These are phyloP conservation scores for Strigamia maritima DNA, from an alignment of 2,888 invertebrate species.

Conservation along the genomic window DNA sequence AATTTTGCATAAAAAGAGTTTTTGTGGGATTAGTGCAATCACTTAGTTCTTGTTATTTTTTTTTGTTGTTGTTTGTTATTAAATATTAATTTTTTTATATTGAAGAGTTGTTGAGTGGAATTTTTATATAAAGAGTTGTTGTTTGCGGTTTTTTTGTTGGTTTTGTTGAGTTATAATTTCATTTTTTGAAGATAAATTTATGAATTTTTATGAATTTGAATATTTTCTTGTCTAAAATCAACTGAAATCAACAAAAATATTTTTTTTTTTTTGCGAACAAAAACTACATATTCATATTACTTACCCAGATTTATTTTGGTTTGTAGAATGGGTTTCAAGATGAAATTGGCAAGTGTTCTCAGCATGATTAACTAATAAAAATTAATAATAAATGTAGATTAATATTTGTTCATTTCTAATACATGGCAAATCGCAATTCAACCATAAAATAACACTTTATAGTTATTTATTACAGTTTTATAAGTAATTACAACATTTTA, in stretches of 20 bases:
- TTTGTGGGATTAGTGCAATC: neutral
- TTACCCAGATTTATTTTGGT: neutral
- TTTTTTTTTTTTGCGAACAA: neutral
- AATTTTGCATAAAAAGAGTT: neutral
- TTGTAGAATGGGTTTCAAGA: neutral
- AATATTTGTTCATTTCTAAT: no score
- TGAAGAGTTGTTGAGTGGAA: no score
- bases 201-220: no score
- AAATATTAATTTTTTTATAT: neutral
- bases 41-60: neutral
- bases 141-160: neutral
- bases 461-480: no score
- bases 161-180: neutral
- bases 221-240: no score
- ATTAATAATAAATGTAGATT: neutral
- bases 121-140: neutral
- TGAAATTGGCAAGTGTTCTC: neutral
- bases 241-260: neutral
- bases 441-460: no score
- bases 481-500: no score
- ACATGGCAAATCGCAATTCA: no score
- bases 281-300: neutral
- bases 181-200: no score
- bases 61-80: neutral
- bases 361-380: neutral